Evolutionary conservation across 2,113 vertebrate species (phyloP).

Genomic region (Dipodomys ordii): DNA sequence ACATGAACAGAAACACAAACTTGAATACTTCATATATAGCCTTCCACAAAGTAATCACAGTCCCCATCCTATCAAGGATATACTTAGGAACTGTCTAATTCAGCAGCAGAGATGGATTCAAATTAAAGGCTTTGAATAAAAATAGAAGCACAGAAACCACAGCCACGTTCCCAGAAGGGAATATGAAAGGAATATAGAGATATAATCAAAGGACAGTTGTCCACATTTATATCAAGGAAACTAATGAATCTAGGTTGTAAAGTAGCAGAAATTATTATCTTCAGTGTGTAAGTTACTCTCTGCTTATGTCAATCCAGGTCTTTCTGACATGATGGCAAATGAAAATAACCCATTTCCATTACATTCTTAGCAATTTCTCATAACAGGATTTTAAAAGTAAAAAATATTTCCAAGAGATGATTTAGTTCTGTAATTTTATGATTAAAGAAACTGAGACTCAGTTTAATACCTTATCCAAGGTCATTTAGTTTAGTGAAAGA

Average conservation of each 20-base stretch:
- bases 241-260: neutral
- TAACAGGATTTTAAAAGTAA: conserved; percentile 16
- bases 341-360: conserved; percentile 24
- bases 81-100: conserved; percentile 3
- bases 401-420: neutral
- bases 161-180: conserved; percentile 31
- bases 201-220: neutral
- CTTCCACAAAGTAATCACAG: conserved; percentile 53
- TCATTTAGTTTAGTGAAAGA: neutral
- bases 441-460: neutral
- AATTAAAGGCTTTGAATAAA: conserved; percentile 49
- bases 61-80: neutral
- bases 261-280: conserved; percentile 5
- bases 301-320: neutral
- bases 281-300: neutral
- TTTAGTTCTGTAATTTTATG: neutral
- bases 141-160: conserved; percentile 52
- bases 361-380: neutral
- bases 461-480: neutral
- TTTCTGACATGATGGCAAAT: neutral
- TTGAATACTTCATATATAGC: neutral
- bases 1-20: neutral
- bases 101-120: neutral
- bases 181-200: neutral
- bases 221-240: conserved; percentile 28